Conservation (phyloP, 2,113 vertebrate genomes). For the Orycteropus afer region DNA sequence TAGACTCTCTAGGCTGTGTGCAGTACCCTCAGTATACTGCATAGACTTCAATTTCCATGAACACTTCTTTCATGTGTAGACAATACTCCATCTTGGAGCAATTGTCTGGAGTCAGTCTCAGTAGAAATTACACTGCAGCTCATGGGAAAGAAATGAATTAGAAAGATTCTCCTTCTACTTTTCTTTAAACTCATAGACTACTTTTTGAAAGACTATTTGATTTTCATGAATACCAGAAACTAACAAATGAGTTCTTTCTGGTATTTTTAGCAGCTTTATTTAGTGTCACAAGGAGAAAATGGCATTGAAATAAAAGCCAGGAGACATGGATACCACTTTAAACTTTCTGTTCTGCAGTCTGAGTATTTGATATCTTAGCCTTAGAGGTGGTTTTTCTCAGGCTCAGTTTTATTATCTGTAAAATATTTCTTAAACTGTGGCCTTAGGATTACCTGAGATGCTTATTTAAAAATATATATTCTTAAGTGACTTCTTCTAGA, state of each 20-base stretch:
- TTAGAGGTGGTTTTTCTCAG: slow-evolving; percentile 43
- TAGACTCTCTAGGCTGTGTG: slow-evolving; percentile 49
- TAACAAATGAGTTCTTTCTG: neutral
- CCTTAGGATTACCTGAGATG: neutral
- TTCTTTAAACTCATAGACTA: neutral
- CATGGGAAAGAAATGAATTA: neutral
- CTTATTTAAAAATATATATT: neutral
- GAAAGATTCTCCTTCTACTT: slow-evolving; percentile 29
- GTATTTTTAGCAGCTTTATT: neutral
- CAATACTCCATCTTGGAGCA: slow-evolving; percentile 44
- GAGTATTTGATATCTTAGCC: neutral
- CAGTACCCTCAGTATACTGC: neutral
- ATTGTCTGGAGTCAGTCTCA: slow-evolving; percentile 32
- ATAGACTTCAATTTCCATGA: slow-evolving; percentile 4
- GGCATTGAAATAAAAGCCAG: neutral
- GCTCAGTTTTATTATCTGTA: neutral
- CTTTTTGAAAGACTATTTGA: neutral
- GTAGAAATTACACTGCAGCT: slow-evolving; percentile 39
- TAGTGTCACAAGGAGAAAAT: neutral
- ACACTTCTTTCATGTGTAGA: slow-evolving; percentile 71
- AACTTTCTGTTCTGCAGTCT: neutral
- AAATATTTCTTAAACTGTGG: neutral
- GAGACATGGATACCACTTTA: neutral
- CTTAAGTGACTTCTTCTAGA: neutral
- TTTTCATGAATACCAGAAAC: neutral